phyloP scores from a whole-genome alignment of 2,888 invertebrate species.

The Heliconius charithonia region DNA sequence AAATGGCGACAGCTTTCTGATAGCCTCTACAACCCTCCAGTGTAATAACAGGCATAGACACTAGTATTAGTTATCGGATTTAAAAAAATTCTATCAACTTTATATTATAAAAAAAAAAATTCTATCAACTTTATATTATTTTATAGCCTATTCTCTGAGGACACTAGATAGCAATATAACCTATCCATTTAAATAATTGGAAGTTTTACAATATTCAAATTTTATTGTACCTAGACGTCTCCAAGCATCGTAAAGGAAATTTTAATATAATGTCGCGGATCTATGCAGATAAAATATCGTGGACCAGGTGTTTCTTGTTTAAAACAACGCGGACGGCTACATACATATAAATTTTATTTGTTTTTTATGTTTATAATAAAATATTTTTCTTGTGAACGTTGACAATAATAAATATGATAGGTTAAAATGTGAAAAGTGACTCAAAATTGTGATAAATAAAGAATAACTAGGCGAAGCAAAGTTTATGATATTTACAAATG shows the following conservation, averaged over 20 bases:
- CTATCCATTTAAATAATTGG: constrained; percentile 26
- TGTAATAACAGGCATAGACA: not conserved
- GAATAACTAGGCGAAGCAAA: too few species aligned
- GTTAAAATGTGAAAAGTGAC: not conserved
- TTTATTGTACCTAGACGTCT: constrained; percentile 32
- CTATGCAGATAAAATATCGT: constrained; percentile 18
- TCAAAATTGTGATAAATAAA: too few species aligned
- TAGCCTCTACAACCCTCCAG: not conserved
- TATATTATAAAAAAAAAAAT: too few species aligned
- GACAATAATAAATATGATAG: not conserved
- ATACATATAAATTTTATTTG: constrained; percentile 22
- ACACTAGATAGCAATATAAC: not conserved
- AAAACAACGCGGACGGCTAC: constrained; percentile 15
- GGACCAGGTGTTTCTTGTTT: constrained; percentile 27
- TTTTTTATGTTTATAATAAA: constrained; percentile 19
- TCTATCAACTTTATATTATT: constrained; percentile 16
- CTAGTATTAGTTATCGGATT: not conserved
- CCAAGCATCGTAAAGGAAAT: constrained; percentile 27
- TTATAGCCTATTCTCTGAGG: not conserved
- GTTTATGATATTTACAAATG: too few species aligned
- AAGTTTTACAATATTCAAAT: constrained; percentile 29
- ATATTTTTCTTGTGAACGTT: not conserved
- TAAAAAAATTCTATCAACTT: constrained; percentile 10
- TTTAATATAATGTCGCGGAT: constrained; percentile 26
- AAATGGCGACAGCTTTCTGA: not conserved